These are phyloP conservation scores for Neotoma lepida DNA, from an alignment of 2,113 vertebrate genomes.

Conservation along the genomic window DNA sequence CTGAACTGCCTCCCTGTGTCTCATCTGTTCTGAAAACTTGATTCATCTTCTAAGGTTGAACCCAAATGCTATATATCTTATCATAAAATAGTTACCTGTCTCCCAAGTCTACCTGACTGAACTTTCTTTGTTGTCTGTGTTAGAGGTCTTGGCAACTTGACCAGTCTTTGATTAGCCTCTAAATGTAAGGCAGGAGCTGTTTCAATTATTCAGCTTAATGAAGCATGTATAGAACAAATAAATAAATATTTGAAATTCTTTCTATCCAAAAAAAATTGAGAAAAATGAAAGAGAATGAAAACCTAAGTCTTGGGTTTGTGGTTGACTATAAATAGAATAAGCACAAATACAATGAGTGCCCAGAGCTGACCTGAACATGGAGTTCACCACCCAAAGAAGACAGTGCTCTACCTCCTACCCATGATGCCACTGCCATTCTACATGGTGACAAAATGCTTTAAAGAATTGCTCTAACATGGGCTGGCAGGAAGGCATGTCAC, in stretches of 20 bases:
- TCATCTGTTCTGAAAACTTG: not conserved
- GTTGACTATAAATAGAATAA: not conserved
- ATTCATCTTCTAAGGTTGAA: not conserved
- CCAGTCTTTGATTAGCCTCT: not conserved
- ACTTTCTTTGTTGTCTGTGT: not conserved
- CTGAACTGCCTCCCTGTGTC: not conserved
- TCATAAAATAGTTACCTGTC: not conserved
- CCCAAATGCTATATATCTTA: not conserved
- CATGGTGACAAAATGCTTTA: not conserved
- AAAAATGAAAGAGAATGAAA: not conserved
- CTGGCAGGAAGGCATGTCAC: not conserved
- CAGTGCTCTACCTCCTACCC: not conserved
- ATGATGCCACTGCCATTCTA: not conserved
- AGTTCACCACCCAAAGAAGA: not conserved
- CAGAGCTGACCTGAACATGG: not conserved
- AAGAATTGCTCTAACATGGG: not conserved
- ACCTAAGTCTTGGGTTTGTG: not conserved
- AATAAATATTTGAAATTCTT: not conserved
- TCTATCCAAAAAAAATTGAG: not conserved
- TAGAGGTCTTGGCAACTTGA: not conserved
- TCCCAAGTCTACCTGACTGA: not conserved
- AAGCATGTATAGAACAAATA: constrained; percentile 29
- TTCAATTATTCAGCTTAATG: not conserved
- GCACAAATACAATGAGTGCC: not conserved
- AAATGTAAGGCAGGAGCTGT: not conserved